Evolutionary conservation across 2,113 vertebrate species (phyloP), one percentile per base, ranked within the genome.

Genomic region (Oryzias curvinotus): DNA sequence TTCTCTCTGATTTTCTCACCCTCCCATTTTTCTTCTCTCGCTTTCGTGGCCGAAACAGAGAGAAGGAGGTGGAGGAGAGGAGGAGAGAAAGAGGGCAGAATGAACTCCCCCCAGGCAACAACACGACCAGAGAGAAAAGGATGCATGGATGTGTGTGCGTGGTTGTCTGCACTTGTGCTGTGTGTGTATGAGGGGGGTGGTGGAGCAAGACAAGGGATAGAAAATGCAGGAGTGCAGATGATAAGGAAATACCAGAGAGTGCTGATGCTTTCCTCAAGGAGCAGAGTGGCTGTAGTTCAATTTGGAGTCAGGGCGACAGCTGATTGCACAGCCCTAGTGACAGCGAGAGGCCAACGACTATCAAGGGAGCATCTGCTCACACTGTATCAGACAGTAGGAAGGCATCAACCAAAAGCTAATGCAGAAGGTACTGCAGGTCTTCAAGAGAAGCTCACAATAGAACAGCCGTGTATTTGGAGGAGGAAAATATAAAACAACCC

Each of bases 261-360:
- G 84, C 92, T 92, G 93, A 93, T 92, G 94, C 92, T 92, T 93
- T 93, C 94, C 89, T 92, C 86, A 88, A 91, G 93, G 90, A 94
- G 58, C 66, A 93, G 92, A 91, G 94, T 91, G 92, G 94, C 94
- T 94, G 93, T 91, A 92, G 93, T 94, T 90, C 93, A 84, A 91
- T 92, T 93, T 90, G 89, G 91, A 93, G 94, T 93, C 91, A 83
- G 85, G 91, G 89, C 93, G 94, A 93, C 93, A 94, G 92, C 92
- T 94, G 93, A 96, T 94, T 94, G 95, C 94, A 93, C 92, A 93
- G 90, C 86, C 87, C 90, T 93, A 88, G 92, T 94, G 93, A 93
- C 92, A 93, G 92, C 73, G 85, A 90, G 92, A 91, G 92, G 92
- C 88, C 90, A 91, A 90, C 87, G 76, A 81, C 83, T 82, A 89